A percentile compares a stretch with the other conserved stretches of the same genome.
phyloP scores from a whole-genome alignment of 2,797 vertebrate genomes.

The Acridotheres tristis region DNA sequence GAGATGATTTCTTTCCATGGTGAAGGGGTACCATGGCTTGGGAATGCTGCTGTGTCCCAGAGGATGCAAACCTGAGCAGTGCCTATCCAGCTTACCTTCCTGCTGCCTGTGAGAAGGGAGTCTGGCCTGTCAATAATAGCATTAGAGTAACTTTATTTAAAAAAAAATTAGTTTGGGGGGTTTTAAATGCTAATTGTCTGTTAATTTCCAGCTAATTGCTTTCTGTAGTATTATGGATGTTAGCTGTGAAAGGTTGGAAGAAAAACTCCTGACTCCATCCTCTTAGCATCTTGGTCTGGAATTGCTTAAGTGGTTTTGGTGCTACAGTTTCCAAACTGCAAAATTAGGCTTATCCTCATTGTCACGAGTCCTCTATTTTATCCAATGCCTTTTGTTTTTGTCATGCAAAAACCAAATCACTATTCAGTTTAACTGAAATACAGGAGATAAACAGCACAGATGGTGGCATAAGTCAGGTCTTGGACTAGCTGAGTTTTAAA shows the following conservation, averaged over 20 bases:
- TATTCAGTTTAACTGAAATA: neutral
- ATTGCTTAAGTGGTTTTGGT: neutral
- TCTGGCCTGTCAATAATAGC: neutral
- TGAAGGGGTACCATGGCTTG: neutral
- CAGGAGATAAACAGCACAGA: neutral
- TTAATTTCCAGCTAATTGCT: neutral
- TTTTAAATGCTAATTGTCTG: neutral
- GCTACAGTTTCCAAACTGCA: neutral
- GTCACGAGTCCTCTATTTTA: neutral
- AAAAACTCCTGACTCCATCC: neutral
- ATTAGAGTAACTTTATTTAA: neutral
- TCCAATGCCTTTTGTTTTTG: neutral
- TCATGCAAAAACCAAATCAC: neutral
- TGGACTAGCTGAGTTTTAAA: neutral
- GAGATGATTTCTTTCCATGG: neutral
- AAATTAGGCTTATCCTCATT: neutral
- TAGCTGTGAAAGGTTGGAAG: neutral
- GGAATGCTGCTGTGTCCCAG: neutral
- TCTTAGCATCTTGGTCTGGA: neutral
- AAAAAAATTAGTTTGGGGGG: neutral
- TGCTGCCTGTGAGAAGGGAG: neutral
- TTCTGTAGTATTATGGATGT: neutral
- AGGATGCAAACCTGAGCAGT: neutral
- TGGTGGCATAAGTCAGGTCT: neutral
- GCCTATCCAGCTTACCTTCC: neutral